These are phyloP conservation scores for Brachionus plicatilis DNA, from an alignment of 1,140 invertebrate genomes.

Conservation along the genomic window DNA sequence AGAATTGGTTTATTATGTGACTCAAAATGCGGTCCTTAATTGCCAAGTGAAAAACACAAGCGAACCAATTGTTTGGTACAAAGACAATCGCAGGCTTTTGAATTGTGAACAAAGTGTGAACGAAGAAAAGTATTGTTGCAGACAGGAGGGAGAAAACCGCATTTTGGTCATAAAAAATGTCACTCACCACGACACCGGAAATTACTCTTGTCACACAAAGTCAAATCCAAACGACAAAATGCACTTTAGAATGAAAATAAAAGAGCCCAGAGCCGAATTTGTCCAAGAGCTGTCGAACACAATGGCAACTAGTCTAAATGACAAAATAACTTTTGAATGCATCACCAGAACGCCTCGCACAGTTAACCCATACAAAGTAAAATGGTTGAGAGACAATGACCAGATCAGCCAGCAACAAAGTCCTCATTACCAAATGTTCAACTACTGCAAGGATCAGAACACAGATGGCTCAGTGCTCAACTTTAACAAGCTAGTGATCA, in stretches of 20 bases:
- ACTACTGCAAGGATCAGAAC: constrained; percentile 36
- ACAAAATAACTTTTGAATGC: constrained; percentile 7
- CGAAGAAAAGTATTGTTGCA: constrained; percentile 4
- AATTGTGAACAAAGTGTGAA: not conserved
- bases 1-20: not conserved
- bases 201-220: not conserved
- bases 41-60: not conserved
- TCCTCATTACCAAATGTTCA: constrained; percentile 30
- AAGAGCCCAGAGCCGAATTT: constrained; percentile 13
- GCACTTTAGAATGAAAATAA: constrained; percentile 34
- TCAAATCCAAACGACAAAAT: not conserved
- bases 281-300: not conserved
- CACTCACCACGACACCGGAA: not conserved
- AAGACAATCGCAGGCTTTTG: not conserved
- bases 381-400: constrained; percentile 3
- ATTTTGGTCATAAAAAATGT: constrained; percentile 17
- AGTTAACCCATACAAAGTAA: constrained; percentile 5
- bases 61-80: constrained; percentile 32
- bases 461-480: constrained; percentile 16
- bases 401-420: not conserved
- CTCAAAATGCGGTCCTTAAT: constrained; percentile 13
- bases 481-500: not conserved
- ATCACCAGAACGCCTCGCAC: constrained; percentile 20
- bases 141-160: not conserved
- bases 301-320: not conserved